Evolutionary conservation across 2,888 invertebrate genomes (phyloP).

Genomic region (Latrodectus elegans): DNA sequence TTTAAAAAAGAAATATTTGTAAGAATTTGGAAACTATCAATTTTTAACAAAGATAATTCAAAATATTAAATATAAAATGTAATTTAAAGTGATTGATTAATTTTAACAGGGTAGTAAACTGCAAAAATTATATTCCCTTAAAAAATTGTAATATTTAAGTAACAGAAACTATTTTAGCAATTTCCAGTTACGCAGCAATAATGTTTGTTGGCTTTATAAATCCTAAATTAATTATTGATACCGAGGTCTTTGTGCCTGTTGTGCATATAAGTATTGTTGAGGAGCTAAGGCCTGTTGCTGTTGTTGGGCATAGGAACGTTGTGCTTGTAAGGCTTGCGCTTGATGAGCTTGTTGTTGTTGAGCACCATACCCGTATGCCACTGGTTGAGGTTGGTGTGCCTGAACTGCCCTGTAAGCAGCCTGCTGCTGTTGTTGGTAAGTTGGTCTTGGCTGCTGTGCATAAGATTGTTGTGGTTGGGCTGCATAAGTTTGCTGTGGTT

Average conservation of each 20-base stretch:
- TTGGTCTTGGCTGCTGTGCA: conserved; percentile 1
- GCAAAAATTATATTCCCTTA: no score
- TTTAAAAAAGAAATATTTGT: no score
- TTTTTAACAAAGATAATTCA: no score
- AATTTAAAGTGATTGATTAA: no score
- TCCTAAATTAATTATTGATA: conserved; percentile 28
- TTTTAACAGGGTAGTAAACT: no score
- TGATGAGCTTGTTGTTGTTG: conserved; percentile 42
- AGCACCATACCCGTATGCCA: conserved; percentile 36
- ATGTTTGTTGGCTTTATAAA: conserved; percentile 9
- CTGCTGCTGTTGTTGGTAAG: conserved; percentile 28
- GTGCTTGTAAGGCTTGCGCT: conserved; percentile 46
- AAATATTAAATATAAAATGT: no score
- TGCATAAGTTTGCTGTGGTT: conserved; percentile 7
- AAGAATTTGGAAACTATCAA: no score
- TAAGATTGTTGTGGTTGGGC: conserved; percentile 5
- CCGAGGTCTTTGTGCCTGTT: conserved; percentile 34
- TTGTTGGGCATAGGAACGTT: conserved; percentile 52
- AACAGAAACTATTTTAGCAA: background rate
- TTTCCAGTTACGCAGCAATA: conserved; percentile 5
- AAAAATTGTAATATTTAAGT: background rate
- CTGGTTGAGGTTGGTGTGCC: conserved; percentile 21
- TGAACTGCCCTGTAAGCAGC: conserved; percentile 28
- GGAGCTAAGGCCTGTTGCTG: conserved; percentile 50
- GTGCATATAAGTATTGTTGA: conserved; percentile 43